Percentiles rank a stretch among this genome's conserved stretches.
These are phyloP conservation scores for Ceratoteleas bidentatus DNA, from an alignment of 1,140 invertebrate species.

Conservation along the genomic window DNA sequence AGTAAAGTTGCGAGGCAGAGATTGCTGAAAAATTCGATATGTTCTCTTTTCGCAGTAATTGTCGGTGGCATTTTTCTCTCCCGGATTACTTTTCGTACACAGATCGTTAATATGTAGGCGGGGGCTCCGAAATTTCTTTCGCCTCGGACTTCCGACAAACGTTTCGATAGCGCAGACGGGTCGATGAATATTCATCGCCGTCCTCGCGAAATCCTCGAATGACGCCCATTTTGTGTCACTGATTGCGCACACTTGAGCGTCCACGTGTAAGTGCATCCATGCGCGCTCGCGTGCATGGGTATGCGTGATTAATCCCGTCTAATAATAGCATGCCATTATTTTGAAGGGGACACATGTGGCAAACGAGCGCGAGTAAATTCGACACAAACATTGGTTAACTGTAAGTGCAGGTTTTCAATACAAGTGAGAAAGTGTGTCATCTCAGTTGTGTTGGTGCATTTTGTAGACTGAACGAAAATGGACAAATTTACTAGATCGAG, in stretches of 20 bases:
- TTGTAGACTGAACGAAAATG: too few species aligned
- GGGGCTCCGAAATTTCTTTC: constrained; percentile 33
- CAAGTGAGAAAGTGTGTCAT: too few species aligned
- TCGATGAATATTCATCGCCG: constrained; percentile 45
- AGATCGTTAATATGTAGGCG: constrained; percentile 22
- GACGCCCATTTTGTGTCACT: constrained; percentile 20
- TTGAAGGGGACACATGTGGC: constrained; percentile 18
- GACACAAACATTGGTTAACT: too few species aligned
- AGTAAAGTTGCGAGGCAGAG: too few species aligned
- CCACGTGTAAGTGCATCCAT: constrained; percentile 9
- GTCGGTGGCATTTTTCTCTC: too few species aligned
- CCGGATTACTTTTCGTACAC: too few species aligned
- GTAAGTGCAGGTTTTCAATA: too few species aligned
- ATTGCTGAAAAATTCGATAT: too few species aligned
- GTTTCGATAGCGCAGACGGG: constrained; percentile 19
- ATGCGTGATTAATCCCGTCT: constrained; percentile 40
- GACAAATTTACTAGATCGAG: too few species aligned
- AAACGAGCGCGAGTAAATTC: too few species aligned
- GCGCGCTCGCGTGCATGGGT: constrained; percentile 20
- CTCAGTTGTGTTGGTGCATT: too few species aligned
- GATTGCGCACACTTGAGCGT: constrained; percentile 26
- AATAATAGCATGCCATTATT: constrained; percentile 41
- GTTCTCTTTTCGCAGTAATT: too few species aligned
- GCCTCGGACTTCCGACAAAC: constrained; percentile 32
- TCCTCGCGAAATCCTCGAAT: constrained; percentile 2